Conservation (phyloP, 2,797 vertebrate species). For the Eleutherodactylus coqui region DNA sequence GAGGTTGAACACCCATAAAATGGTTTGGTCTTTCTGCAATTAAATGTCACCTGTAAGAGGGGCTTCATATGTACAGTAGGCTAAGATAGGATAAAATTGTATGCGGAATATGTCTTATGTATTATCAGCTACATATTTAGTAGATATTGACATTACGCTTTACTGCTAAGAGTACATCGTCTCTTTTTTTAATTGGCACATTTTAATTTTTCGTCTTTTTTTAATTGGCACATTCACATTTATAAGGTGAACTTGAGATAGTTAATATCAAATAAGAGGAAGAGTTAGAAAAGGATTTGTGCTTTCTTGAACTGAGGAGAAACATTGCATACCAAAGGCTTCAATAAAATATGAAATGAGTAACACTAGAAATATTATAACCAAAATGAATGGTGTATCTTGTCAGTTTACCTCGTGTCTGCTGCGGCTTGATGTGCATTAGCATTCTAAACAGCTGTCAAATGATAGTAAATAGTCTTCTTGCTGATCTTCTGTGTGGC, state of each 20-base stretch:
- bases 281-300: not conserved
- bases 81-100: not conserved
- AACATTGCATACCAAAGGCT: not conserved
- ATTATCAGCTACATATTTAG: not conserved
- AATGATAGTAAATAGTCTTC: not conserved
- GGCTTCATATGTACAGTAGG: not conserved
- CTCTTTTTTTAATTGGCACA: not conserved
- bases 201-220: no score
- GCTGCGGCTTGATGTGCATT: not conserved
- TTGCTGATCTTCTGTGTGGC: not conserved
- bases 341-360: not conserved
- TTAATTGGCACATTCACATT: no score
- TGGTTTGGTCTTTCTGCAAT: not conserved
- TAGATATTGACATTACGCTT: not conserved
- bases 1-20: not conserved
- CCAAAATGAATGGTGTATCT: not conserved
- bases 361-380: not conserved
- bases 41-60: not conserved
- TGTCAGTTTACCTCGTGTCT: conserved; percentile 10
- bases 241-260: not conserved
- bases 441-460: not conserved
- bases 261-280: not conserved
- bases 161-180: not conserved
- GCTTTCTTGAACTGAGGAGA: not conserved
- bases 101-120: not conserved